Evolutionary conservation across 1,140 invertebrate genomes (phyloP).

Genomic region (Lasioglossum albipes): DNA sequence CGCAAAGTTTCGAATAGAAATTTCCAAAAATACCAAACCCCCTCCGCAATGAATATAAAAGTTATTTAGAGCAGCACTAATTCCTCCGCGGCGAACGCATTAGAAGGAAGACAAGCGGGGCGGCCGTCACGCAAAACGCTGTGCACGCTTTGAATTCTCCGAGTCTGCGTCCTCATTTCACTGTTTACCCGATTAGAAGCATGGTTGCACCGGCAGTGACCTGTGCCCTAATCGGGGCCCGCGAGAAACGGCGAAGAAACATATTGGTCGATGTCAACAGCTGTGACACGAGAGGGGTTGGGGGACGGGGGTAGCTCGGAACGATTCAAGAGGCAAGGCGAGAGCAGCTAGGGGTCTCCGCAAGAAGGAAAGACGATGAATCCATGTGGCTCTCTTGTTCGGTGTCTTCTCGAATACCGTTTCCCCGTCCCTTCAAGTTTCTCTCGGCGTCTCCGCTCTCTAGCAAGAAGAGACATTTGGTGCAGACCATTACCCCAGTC

Average conservation of each 20-base stretch:
- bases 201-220: constrained; percentile 21
- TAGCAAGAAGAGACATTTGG: constrained; percentile 69
- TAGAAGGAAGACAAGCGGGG: too few relatives aligned
- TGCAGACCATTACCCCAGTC: constrained; percentile 74
- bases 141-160: constrained; percentile 4
- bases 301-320: constrained; percentile 22
- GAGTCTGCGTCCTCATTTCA: constrained; percentile 26
- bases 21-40: too few relatives aligned
- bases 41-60: too few relatives aligned
- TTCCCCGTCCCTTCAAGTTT: constrained; percentile 49
- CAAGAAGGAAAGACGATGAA: constrained; percentile 41
- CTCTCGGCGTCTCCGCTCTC: constrained; percentile 41
- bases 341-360: neutral
- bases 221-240: constrained; percentile 18
- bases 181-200: constrained; percentile 32
- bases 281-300: constrained; percentile 14
- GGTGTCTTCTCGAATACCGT: constrained; percentile 59
- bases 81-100: too few relatives aligned
- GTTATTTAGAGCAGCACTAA: too few relatives aligned
- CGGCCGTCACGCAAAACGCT: too few relatives aligned
- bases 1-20: too few relatives aligned
- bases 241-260: constrained; percentile 22
- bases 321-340: constrained; percentile 23
- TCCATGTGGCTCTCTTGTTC: constrained; percentile 39
- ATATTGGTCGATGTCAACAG: constrained; percentile 38